Evolutionary conservation across 2,797 vertebrate species (phyloP), one percentile per base, ranked within the genome.

Genomic region (Sphenodon punctatus): DNA sequence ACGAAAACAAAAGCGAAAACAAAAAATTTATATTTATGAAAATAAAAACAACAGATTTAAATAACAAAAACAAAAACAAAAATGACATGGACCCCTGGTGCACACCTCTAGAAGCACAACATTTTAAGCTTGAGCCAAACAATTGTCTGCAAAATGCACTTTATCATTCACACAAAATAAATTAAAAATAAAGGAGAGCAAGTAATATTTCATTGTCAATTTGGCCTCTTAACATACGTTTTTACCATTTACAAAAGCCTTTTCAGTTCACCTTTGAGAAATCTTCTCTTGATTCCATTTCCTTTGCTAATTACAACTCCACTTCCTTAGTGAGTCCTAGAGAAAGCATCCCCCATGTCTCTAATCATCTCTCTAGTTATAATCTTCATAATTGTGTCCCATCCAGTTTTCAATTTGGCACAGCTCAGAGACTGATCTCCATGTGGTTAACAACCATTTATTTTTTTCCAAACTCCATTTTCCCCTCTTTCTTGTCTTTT

Each of bases 341-440:
- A 93, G 94, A 92, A 95, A 95, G 86, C 92, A 92, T 90, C 84
- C 89, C 85, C 88, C 69, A 65, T 92, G 93, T 91, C 90, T 90
- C 94, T 95, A 95, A 95, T 95, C 92, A 94, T 93, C 93, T 94
- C 93, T 92, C 82, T 87, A 84, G 93, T 90, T 89, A 67, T 89
- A 94, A 95, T 93, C 92, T 95, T 91, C 82, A 93, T 93, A 95
- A 95, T 82, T 94, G 92, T 89, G 89, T 89, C 90, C 86, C 78
- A 84, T 94, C 95, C 94, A 93, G 83, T 91, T 92, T 93, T 92
- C 94, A 92, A 80, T 93, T 94, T 95, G 93, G 92, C 94, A 92
- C 53, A 78, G 72, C 87, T 92, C 74, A 85, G 90, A 94, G 90
- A 84, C 82, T 69, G 89, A 94, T 92, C 93, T 95, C 90, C 90